Evolutionary conservation across 2,113 vertebrate species (phyloP).

Genomic region (Elephas maximus): DNA sequence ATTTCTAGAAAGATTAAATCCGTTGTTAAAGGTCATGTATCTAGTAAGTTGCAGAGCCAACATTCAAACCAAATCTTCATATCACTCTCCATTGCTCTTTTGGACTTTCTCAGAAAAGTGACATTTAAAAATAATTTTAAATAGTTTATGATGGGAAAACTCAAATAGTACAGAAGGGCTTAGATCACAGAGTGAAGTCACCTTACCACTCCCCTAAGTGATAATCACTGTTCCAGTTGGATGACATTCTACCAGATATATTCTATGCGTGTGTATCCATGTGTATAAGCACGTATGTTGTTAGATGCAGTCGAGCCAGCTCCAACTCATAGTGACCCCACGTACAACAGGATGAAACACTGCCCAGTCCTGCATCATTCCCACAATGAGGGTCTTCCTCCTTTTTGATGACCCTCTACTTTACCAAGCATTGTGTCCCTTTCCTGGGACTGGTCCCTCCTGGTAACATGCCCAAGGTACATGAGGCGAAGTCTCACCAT

Average conservation of each 20-base stretch:
- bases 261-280: not conserved
- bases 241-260: no score
- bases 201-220: rapidly evolving
- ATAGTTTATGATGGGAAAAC: not conserved
- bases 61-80: not conserved
- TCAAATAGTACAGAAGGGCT: not conserved
- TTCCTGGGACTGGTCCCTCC: not conserved
- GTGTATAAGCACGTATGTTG: not conserved
- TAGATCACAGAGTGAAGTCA: not conserved
- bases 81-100: not conserved
- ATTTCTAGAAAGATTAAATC: constrained; percentile 1
- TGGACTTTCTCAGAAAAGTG: constrained; percentile 9
- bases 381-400: not conserved
- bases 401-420: not conserved
- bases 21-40: not conserved
- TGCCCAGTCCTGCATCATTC: not conserved
- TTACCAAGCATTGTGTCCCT: not conserved
- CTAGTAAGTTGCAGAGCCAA: not conserved
- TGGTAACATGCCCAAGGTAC: not conserved
- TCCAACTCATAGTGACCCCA: not conserved
- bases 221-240: not conserved
- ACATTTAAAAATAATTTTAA: constrained; percentile 39
- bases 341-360: not conserved
- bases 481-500: not conserved
- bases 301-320: not conserved